These are phyloP conservation scores for Tubulanus polymorphus DNA, from an alignment of 2,888 invertebrate genomes.

Conservation along the genomic window DNA sequence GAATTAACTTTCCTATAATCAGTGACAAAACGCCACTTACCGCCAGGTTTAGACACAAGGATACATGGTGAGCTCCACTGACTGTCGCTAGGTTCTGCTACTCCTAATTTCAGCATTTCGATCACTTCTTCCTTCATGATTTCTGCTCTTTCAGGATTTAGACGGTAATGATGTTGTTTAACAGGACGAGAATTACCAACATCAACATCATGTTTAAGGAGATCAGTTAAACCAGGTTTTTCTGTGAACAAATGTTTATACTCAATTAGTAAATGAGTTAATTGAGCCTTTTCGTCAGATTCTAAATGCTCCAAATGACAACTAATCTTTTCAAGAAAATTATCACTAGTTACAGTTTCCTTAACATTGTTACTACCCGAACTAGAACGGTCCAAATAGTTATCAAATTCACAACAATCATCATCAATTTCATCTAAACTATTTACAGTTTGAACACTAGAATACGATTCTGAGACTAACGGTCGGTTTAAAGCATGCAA, in stretches of 20 bases:
- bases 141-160: conserved; percentile 8
- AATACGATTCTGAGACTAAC: too few relatives aligned
- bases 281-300: too few relatives aligned
- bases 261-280: not conserved
- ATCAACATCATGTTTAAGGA: conserved; percentile 8
- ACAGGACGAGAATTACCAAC: conserved; percentile 6
- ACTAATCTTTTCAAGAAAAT: too few relatives aligned
- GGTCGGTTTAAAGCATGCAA: too few relatives aligned
- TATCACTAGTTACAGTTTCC: too few relatives aligned
- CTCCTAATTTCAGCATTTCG: conserved; percentile 24
- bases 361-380: too few relatives aligned
- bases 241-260: conserved; percentile 9
- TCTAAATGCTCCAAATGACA: too few relatives aligned
- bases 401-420: too few relatives aligned
- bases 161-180: conserved; percentile 10
- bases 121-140: conserved; percentile 16
- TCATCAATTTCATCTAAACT: too few relatives aligned
- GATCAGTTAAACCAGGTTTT: conserved; percentile 1
- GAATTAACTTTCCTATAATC: conserved; percentile 25
- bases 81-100: conserved; percentile 24
- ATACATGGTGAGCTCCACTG: conserved; percentile 26
- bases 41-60: not conserved
- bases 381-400: too few relatives aligned
- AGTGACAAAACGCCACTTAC: conserved; percentile 20
- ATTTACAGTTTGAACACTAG: too few relatives aligned